phyloP scores from a whole-genome alignment of 2,888 invertebrate genomes.

The Stenoptilia bipunctidactyla region DNA sequence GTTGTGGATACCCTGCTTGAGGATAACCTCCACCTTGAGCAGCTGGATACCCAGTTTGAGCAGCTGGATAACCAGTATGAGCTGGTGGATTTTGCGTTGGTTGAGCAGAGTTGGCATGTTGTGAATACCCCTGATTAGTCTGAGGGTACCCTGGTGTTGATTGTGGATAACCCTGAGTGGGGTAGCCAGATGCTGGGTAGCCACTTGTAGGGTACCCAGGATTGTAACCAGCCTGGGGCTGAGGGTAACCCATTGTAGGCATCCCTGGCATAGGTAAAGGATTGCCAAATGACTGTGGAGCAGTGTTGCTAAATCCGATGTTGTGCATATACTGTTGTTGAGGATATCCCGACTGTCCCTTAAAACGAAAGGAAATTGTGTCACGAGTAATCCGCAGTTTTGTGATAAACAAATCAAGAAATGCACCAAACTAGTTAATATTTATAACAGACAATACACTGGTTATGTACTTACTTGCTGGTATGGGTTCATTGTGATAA shows the following conservation, averaged over 20 bases:
- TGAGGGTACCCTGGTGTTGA: constrained; percentile 27
- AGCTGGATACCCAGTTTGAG: constrained; percentile 22
- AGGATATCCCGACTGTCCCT: constrained; percentile 68
- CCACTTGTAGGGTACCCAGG: constrained; percentile 21
- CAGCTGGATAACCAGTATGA: constrained; percentile 19
- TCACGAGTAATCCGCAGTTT: constrained; percentile 11
- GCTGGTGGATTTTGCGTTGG: constrained; percentile 13
- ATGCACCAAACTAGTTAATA: constrained; percentile 2
- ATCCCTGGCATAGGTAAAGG: constrained; percentile 60
- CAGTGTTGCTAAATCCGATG: constrained; percentile 57
- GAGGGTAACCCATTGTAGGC: constrained; percentile 51
- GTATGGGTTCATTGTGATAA: constrained; percentile 52
- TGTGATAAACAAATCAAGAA: constrained; percentile 54
- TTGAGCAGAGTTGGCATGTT: constrained; percentile 14
- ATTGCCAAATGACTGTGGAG: constrained; percentile 64
- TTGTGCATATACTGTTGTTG: constrained; percentile 60
- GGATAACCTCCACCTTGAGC: constrained; percentile 16
- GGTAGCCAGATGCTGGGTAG: constrained; percentile 20
- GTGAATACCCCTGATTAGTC: constrained; percentile 21
- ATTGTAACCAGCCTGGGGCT: constrained; percentile 35
- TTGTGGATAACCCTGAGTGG: constrained; percentile 25
- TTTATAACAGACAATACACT: constrained; percentile 10
- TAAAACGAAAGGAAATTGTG: constrained; percentile 42
- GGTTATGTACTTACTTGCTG: constrained; percentile 40
- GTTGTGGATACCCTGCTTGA: constrained; percentile 14